Base-by-base conservation (phyloP, 2,888 invertebrate species). In the Drosophila lacicola region DNA sequence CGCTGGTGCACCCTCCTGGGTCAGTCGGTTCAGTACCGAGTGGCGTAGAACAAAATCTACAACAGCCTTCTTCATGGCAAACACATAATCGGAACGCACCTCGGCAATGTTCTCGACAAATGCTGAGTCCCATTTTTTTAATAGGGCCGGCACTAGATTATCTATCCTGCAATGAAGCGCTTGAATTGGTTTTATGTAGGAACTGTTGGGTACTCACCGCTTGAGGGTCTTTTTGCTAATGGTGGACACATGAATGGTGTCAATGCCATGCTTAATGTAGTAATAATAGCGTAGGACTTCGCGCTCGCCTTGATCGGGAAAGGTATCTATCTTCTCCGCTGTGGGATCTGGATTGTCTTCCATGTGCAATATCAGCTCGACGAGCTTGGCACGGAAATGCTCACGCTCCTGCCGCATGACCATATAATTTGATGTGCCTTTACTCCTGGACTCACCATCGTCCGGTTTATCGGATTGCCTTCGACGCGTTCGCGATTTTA, bases 21-120 rank as follows among this genome's bases (percentile, higher is more conserved):
- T 86, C 39, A 86, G 34, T 4, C 68, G 78, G 60, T 85, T 76
- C 3, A 89, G 36, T 13, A 73, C 75, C 0, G 96, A 96, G 92
- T 97, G 96, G 86, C 96, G 95, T 4, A 98, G 93, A 0, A 98
- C 97, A 91, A 97, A 98, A 93, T 98, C 98, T 0, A 98, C 96
- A 55, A 97, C 96, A 0, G 98, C 96, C 90, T 97, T 98, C 90
- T 98, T 98, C 90, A 98, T 96, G 70, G 96, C 96, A 91, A 96
- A 94, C 90, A 96, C 94, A 90, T 97, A 98, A 86, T 97, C 97
- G 70, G 97, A 95, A 78, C 96, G 95, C 91, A 97, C 96, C 91
- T 98, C 97, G 63, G 95, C 94, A 0, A 97, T 94, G 56, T 96
- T 94, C 36, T 94, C 91, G 2, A 93, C 92, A 17, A 96, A 88